Base-by-base conservation (phyloP, 2,113 vertebrate species). In the Pipa parva region DNA sequence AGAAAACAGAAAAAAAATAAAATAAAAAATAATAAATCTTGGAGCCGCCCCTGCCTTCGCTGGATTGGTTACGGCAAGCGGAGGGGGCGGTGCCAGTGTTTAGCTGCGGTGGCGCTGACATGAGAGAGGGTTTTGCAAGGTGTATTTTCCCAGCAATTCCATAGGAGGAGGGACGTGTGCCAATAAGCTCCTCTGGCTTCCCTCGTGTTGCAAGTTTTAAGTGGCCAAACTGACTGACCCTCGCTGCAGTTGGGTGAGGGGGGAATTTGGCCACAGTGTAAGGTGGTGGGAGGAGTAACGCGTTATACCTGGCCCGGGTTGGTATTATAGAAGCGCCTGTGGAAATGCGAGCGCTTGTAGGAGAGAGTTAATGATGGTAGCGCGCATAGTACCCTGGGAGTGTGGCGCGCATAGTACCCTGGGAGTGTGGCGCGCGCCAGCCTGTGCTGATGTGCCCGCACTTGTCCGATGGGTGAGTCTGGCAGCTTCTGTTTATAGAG, bases 1-100 rank as follows among this genome's bases (percentile, higher is more conserved):
- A 46, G 83, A 80, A 86, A 86, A 80, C 83, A 83, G 86, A 89
- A 48, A 61, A 52, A 49, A 49, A 7, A 21, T 3, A 5, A 49
- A 49, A 26, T 9, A 52, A 55, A 55, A 55, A 36, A 58, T 29
- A 29, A 50, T 7, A 50, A 29, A 61, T 54, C 18, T 11, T 42
- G 37, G 57, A 36, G 66, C 49, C 10, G 66, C 49, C 25, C 24
- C 9, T n/a, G 57, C 18, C 5, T 18, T 11, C 27, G 17, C 46
- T 61, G 48, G n/a, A 54, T 70, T 70, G 66, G 66, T 24, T 54
- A 18, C 17, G 25, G 9, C n/a, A 18, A 15, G 17, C 7, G n/a
- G 4, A 42, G 54, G 46, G 60, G 31, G 62, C 37, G 1, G 39
- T n/a, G 63, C 33, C 17, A 42, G 39, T 18, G 22, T 59, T n/a